Conservation (phyloP, 2,888 invertebrate genomes). For the Melipona beecheii region DNA sequence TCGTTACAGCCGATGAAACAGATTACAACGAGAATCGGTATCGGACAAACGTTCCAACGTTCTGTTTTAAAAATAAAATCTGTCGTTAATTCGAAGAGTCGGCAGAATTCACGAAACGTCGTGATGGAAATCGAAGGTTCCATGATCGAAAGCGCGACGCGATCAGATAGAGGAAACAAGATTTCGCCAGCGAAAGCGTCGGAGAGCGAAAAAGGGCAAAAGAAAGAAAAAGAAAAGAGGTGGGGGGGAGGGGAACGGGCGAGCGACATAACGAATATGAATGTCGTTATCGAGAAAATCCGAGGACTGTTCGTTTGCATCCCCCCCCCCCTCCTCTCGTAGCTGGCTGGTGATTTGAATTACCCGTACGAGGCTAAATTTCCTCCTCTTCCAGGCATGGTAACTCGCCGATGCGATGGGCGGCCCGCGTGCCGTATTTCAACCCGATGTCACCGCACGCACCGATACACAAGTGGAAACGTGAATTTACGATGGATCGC, state of each 20-base stretch:
- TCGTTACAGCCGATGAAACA: too few species aligned
- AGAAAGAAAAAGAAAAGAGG: too few species aligned
- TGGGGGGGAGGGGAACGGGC: not conserved
- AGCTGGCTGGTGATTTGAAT: conserved; percentile 47
- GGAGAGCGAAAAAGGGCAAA: not conserved
- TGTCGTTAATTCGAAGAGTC: too few species aligned
- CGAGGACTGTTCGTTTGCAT: conserved; percentile 16
- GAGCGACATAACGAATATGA: conserved; percentile 31
- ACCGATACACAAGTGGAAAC: conserved; percentile 68
- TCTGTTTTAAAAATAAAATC: too few species aligned
- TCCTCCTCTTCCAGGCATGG: conserved; percentile 51
- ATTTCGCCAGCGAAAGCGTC: not conserved
- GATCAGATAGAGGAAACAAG: conserved; percentile 8
- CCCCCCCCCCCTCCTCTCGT: not conserved
- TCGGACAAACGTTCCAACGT: too few species aligned
- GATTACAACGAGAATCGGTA: too few species aligned
- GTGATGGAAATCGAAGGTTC: not conserved
- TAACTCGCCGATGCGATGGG: conserved; percentile 52
- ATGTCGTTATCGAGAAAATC: conserved; percentile 34
- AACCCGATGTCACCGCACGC: conserved; percentile 64
- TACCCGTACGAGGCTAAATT: conserved; percentile 55
- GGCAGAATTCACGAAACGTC: not conserved
- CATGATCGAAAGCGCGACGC: not conserved
- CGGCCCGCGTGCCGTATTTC: conserved; percentile 64
- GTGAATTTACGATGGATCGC: conserved; percentile 68